These are phyloP conservation scores for Syndactyla subalaris DNA, from an alignment of 2,797 vertebrate species.

Conservation along the genomic window DNA sequence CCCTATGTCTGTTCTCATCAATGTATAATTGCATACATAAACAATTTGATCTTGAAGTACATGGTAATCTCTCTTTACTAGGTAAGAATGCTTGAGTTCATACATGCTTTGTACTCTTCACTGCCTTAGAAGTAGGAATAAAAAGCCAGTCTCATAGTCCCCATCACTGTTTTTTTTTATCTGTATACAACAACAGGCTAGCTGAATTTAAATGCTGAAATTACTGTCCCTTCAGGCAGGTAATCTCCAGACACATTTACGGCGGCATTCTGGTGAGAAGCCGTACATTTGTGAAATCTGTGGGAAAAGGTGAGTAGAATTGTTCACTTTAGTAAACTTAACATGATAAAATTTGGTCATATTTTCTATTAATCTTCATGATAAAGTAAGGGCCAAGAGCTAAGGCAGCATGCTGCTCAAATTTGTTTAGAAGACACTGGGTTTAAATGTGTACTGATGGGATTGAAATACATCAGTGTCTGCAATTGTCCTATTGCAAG, in stretches of 20 bases:
- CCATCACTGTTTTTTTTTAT: neutral
- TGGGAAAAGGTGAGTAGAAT: slow-evolving; percentile 89
- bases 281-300: slow-evolving; percentile 98
- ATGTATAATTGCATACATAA: neutral
- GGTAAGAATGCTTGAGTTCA: neutral
- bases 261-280: slow-evolving; percentile 96
- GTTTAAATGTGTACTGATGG: neutral
- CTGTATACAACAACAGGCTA: neutral
- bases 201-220: neutral
- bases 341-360: neutral
- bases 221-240: slow-evolving; percentile 84
- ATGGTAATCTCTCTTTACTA: neutral
- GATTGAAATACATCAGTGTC: neutral
- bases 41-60: neutral
- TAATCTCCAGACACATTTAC: slow-evolving; percentile 95
- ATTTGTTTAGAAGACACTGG: neutral
- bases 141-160: neutral
- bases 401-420: neutral
- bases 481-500: neutral
- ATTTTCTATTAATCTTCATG: neutral
- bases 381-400: neutral
- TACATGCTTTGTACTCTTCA: neutral
- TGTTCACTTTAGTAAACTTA: neutral
- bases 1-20: neutral
- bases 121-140: neutral